Conservation (phyloP, 30 jellyfish, hydroid and myxozoan species). For the Hydractinia symbiolongicarpus region DNA sequence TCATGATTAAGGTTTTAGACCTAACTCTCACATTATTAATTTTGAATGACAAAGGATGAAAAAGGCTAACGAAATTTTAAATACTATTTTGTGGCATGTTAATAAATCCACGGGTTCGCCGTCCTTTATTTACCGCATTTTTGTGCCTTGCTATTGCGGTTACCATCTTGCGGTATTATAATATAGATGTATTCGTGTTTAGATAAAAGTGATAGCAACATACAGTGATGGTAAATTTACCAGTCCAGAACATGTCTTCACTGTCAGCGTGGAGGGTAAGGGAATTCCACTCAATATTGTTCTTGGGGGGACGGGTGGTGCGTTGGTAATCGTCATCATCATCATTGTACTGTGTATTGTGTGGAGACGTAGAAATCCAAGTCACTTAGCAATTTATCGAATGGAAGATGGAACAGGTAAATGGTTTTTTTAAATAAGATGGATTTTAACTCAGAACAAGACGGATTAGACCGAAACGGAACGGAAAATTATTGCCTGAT, state of each 20-base stretch:
- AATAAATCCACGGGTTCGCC: too few species aligned
- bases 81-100: too few species aligned
- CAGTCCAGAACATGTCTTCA: neutral
- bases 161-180: too few species aligned
- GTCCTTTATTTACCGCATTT: too few species aligned
- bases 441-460: neutral
- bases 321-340: neutral
- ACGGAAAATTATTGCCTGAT: too few species aligned
- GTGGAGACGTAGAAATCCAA: slow-evolving; percentile 61
- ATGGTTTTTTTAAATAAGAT: neutral
- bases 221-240: neutral
- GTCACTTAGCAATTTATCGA: slow-evolving; percentile 50
- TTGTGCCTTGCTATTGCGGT: too few species aligned
- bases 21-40: too few species aligned
- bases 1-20: too few species aligned
- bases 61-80: too few species aligned
- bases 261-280: slow-evolving; percentile 7
- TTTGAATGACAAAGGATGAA: too few species aligned
- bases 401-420: slow-evolving; percentile 90
- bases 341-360: neutral
- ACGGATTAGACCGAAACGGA: neutral
- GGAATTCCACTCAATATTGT: slow-evolving; percentile 8
- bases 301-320: slow-evolving; percentile 35
- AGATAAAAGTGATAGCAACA: neutral
- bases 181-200: neutral